Percentiles rank a stretch among this genome's conserved stretches.
Conservation (phyloP, 2,797 vertebrate species). For the Setipinna tenuifilis region DNA sequence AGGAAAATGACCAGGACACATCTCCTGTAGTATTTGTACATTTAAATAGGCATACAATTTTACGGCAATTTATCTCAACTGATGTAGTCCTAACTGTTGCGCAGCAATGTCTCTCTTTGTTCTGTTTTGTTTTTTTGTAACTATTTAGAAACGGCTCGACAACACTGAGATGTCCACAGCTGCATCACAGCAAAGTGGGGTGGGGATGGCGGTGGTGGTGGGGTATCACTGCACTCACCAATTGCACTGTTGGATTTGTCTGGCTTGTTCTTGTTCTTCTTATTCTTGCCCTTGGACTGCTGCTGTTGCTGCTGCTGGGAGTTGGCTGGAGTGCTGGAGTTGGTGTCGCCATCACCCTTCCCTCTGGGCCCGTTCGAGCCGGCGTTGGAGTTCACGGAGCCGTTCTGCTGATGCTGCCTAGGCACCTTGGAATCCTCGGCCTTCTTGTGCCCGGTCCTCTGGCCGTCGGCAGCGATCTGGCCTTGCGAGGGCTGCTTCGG, state of each 20-base stretch:
- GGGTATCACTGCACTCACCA: constrained; percentile 74
- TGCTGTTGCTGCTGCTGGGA: constrained; percentile 84
- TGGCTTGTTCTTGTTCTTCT: constrained; percentile 91
- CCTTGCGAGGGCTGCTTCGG: constrained; percentile 59
- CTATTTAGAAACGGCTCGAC: too few species aligned
- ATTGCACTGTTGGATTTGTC: constrained; percentile 86
- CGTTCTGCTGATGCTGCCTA: constrained; percentile 63
- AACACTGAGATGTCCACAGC: too few species aligned
- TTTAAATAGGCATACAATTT: too few species aligned
- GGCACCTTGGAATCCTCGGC: constrained; percentile 67
- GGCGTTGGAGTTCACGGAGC: constrained; percentile 56
- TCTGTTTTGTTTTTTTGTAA: too few species aligned
- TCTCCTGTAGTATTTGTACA: too few species aligned
- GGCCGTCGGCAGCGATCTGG: constrained; percentile 65
- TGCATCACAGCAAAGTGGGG: too few species aligned
- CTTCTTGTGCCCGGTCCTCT: constrained; percentile 70
- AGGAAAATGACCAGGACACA: too few species aligned
- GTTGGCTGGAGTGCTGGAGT: constrained; percentile 58
- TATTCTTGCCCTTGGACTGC: constrained; percentile 88
- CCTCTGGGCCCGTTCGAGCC: constrained; percentile 61
- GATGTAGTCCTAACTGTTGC: too few species aligned
- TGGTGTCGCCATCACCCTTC: constrained; percentile 69
- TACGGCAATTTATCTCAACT: too few species aligned
- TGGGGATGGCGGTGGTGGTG: too few species aligned
- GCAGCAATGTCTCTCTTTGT: too few species aligned